Evolutionary conservation across 2,797 vertebrate species (phyloP).

Genomic region (Anableps anableps): DNA sequence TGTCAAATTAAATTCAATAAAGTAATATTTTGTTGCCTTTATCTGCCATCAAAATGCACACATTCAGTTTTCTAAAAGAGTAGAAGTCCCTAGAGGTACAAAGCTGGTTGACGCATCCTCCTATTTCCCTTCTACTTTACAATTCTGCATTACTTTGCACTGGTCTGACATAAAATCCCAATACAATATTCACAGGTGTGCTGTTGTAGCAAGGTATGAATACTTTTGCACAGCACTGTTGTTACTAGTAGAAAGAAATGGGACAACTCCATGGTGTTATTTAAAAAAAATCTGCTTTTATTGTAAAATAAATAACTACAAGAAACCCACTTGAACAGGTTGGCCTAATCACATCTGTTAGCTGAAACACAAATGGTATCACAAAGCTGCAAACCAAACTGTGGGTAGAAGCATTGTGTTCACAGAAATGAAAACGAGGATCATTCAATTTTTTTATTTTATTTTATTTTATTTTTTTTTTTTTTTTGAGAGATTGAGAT

Average conservation of each 20-base stretch:
- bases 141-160: background rate
- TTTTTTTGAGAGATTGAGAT: conserved; percentile 3
- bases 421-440: conserved; percentile 46
- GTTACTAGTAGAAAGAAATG: background rate
- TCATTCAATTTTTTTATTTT: conserved; percentile 60
- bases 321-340: conserved; percentile 33
- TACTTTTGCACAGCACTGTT: background rate
- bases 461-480: too few species aligned
- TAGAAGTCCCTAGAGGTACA: background rate
- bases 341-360: conserved; percentile 40
- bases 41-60: background rate
- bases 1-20: background rate
- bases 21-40: background rate
- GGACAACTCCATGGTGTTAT: background rate
- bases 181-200: background rate
- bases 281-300: conserved; percentile 71
- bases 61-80: background rate
- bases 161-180: background rate
- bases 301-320: conserved; percentile 65
- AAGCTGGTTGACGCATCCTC: background rate
- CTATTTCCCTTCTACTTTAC: background rate
- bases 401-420: conserved; percentile 30
- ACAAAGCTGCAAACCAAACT: conserved; percentile 32
- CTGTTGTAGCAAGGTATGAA: background rate
- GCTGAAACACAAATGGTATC: conserved; percentile 35